Conservation (phyloP, 2,888 invertebrate species). For the Falcaria lacertinaria region DNA sequence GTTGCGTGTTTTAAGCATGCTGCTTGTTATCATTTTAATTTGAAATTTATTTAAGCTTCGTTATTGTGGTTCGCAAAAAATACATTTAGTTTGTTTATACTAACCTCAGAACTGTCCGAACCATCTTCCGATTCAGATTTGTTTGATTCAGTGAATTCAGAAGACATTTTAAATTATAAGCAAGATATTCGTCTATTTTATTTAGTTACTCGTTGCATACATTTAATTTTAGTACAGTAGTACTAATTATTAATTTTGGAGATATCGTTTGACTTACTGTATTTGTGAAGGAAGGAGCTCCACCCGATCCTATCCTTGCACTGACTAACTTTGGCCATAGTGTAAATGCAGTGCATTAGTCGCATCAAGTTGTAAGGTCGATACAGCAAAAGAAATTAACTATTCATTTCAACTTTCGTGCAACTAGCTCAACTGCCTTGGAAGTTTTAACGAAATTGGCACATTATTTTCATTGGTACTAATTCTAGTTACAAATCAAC, state of each 20-base stretch:
- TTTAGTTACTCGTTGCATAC: too few species aligned
- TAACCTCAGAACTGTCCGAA: slow-evolving; percentile 45
- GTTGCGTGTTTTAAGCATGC: slow-evolving; percentile 56
- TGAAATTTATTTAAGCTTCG: slow-evolving; percentile 32
- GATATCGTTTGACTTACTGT: too few species aligned
- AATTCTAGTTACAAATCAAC: background rate
- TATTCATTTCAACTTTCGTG: background rate
- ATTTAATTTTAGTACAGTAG: too few species aligned
- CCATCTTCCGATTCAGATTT: slow-evolving; percentile 33
- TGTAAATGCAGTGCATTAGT: slow-evolving; percentile 44
- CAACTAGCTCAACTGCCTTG: background rate
- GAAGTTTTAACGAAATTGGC: background rate
- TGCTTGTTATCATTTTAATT: slow-evolving; percentile 42
- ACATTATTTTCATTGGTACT: background rate
- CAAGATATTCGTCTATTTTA: too few species aligned
- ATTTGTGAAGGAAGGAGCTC: too few species aligned
- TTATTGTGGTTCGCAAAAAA: slow-evolving; percentile 28
- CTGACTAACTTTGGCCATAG: slow-evolving; percentile 17
- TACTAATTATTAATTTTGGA: background rate
- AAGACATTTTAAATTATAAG: slow-evolving; percentile 14
- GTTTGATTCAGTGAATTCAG: too few species aligned
- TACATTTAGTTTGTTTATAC: slow-evolving; percentile 32
- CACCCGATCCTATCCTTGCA: background rate
- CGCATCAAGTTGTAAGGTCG: slow-evolving; percentile 8
- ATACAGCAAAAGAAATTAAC: background rate